These are phyloP conservation scores for Diarsia brunnea DNA, from an alignment of 2,888 invertebrate species.

Conservation along the genomic window DNA sequence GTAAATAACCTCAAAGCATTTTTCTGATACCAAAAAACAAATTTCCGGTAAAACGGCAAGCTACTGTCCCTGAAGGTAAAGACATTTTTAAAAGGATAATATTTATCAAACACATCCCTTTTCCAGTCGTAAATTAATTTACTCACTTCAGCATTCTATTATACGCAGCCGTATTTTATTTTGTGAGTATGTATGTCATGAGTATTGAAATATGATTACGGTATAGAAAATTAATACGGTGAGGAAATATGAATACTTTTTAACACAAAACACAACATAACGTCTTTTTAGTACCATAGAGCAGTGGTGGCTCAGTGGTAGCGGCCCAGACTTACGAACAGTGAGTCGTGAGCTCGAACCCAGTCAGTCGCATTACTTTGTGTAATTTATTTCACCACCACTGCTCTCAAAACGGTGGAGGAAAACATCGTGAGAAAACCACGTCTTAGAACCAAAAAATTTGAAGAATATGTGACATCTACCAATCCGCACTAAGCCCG, in stretches of 20 bases:
- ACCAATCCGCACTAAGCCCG: no score
- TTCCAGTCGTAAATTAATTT: slow-evolving; percentile 23
- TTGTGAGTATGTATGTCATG: not conserved
- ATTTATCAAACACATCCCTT: slow-evolving; percentile 19
- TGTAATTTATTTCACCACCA: no score
- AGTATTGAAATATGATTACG: not conserved
- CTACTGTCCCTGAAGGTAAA: slow-evolving; percentile 2
- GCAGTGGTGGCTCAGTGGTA: no score
- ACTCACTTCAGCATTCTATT: not conserved
- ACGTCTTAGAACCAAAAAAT: no score
- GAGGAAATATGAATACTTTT: not conserved
- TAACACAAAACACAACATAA: not conserved
- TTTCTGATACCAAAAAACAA: slow-evolving; percentile 18
- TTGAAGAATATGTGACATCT: no score
- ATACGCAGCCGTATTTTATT: not conserved
- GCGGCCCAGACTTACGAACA: no score
- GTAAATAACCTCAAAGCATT: slow-evolving; percentile 11
- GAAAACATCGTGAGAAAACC: no score
- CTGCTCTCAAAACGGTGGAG: no score
- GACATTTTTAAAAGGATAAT: slow-evolving; percentile 21
- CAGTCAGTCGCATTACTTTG: no score
- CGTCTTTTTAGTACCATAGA: no score
- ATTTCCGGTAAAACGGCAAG: slow-evolving; percentile 34
- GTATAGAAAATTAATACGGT: slow-evolving; percentile 4
- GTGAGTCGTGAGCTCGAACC: no score